These are phyloP conservation scores for Brachionus sp. DNA, from an alignment of 1,140 invertebrate genomes.

Conservation along the genomic window DNA sequence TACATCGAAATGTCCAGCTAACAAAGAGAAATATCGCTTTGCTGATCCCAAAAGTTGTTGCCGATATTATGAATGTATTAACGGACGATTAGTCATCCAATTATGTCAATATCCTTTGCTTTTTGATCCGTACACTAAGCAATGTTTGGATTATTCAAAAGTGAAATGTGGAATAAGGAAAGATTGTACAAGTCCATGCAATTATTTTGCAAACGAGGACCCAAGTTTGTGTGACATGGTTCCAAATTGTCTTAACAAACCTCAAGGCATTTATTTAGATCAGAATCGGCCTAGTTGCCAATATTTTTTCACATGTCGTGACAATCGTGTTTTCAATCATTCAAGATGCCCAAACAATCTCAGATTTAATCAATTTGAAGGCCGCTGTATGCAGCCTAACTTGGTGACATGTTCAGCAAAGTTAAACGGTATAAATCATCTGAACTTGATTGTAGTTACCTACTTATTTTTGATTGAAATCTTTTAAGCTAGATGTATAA, in stretches of 20 bases:
- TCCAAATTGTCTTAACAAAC: slow-evolving; percentile 37
- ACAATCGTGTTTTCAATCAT: slow-evolving; percentile 41
- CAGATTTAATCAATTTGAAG: slow-evolving; percentile 45
- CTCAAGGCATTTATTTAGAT: slow-evolving; percentile 41
- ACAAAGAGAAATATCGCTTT: slow-evolving; percentile 29
- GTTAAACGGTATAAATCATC: neutral
- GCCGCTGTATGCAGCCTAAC: slow-evolving; percentile 28
- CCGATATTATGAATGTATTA: slow-evolving; percentile 45
- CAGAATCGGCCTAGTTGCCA: slow-evolving; percentile 40
- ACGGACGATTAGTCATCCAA: slow-evolving; percentile 13
- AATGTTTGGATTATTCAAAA: slow-evolving; percentile 41
- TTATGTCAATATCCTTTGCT: slow-evolving; percentile 32
- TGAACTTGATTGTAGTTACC: neutral
- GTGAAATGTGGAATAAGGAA: slow-evolving; percentile 37
- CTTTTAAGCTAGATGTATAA: neutral
- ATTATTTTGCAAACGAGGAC: slow-evolving; percentile 41
- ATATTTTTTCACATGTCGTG: slow-evolving; percentile 37
- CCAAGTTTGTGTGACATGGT: slow-evolving; percentile 26
- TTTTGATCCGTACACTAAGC: slow-evolving; percentile 24
- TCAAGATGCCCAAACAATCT: slow-evolving; percentile 13
- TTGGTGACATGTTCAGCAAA: slow-evolving; percentile 12
- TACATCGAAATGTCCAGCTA: slow-evolving; percentile 32
- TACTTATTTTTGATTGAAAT: neutral
- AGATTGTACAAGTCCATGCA: slow-evolving; percentile 43
- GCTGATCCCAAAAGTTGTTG: slow-evolving; percentile 44